Base-by-base conservation (phyloP, 2,797 vertebrate species). In the Mareca penelope region DNA sequence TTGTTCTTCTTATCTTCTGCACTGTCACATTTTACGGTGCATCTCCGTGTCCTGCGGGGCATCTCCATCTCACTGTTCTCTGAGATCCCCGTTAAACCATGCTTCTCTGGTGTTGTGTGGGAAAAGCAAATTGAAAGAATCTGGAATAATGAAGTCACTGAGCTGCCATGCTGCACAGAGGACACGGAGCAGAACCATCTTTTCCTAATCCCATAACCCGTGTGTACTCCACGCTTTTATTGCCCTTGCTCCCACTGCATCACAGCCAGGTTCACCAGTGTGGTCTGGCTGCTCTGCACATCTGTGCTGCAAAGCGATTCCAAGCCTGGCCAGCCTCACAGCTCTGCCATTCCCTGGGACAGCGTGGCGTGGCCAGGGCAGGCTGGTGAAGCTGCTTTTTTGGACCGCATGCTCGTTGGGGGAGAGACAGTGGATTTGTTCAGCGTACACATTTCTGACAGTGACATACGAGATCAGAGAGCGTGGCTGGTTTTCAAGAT, bases 391-490 rank as follows among this genome's bases (percentile, higher is more conserved):
- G 28, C 81, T 57, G 70, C 46, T 70, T 21, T 21, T 42, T 77
- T 17, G 26, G 70, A 59, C 29, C 31, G 33, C 24, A 2, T 0
- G 0, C 6, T 46, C 46, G 37, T 42, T 61, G 61, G 65, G 64
- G 53, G 42, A 15, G 37, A 65, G 31, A 23, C 31, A 26, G 35
- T 3, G 22, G 12, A 9, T 44, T 55, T 35, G 80, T 14, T 69
- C 40, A 31, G 23, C 12, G 1, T 21, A 4, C 63, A 0, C 59
- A 29, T 55, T n/a, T 22, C 42, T 35, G 44, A 8, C 0, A 3
- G 29, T 2, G 75, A 50, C 19, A 2, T 0, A 19, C 1, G 39
- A 59, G 70, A 24, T 71, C 13, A 15, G 31, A 28, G 28, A 18
- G 15, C 1, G 11, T 5, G 60, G 52, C 52, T 69, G 23, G 5